These are phyloP conservation scores for Leptonema lineaticorne DNA, from an alignment of 1,140 invertebrate species.

Conservation along the genomic window DNA sequence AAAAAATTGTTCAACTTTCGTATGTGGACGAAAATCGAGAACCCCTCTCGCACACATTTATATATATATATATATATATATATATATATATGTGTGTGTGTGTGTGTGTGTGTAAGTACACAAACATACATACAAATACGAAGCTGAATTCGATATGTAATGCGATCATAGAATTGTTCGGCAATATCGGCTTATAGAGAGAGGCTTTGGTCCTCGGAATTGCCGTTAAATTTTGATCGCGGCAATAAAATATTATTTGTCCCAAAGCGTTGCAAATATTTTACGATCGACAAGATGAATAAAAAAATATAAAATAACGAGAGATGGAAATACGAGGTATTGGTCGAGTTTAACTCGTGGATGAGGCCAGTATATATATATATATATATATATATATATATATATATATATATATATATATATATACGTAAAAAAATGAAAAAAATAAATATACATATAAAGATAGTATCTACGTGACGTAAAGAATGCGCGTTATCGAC, in stretches of 20 bases:
- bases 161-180: conserved; percentile 8
- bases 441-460: too few species aligned
- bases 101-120: background rate
- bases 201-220: conserved; percentile 20
- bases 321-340: conserved; percentile 16
- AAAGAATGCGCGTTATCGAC: conserved; percentile 16
- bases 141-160: too few species aligned
- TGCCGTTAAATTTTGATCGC: conserved; percentile 41
- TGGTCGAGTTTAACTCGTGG: too few species aligned
- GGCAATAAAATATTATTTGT: conserved; percentile 40
- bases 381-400: too few species aligned
- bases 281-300: background rate
- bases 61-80: too few species aligned
- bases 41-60: too few species aligned
- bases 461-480: conserved; percentile 38
- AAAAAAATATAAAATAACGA: too few species aligned
- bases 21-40: too few species aligned
- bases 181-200: background rate
- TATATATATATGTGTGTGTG: background rate
- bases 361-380: too few species aligned
- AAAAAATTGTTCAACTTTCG: too few species aligned
- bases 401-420: too few species aligned
- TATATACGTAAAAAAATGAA: background rate
- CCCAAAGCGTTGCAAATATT: conserved; percentile 37
- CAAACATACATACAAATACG: background rate